Base-by-base conservation (phyloP, 2,888 invertebrate species). In the Lasioglossum lativentre region DNA sequence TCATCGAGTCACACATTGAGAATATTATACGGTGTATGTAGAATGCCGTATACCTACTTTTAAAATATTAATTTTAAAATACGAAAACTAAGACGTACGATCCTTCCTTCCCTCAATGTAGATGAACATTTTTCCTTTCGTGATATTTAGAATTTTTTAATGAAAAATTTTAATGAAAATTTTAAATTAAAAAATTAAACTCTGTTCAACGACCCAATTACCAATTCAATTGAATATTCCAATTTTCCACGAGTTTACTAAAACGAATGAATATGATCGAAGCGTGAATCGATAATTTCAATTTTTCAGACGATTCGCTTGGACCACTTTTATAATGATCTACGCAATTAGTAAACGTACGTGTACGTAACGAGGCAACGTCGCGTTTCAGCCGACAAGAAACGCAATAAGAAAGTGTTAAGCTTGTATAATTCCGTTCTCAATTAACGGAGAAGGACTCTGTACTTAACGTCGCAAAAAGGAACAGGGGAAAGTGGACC, bases 401-500 rank as follows among this genome's bases (percentile, higher is more conserved):
- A n/a, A 38, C 23, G 40, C 40, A 38, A 70, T 40, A 70, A 40
- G 68, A 74, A 73, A 42, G n/a, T 52, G 78, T 68, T 78, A 40
- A 27, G 34, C n/a, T 23, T 23, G 40, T n/a, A 70, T 40, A 40
- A 70, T 70, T 70, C 40, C n/a, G 70, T 70, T n/a, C 38, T 40
- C 40, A 70, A 40, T 70, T 70, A 70, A 70, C 70, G 23, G 14
- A 70, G 40, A 70, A 70, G n/a, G 70, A 70, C n/a, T 71, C 40
- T 27, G 56, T 30, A 40, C 38, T 63, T n/a, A 63, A 52, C 34
- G 38, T 42, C 72, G 78, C 70, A 70, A 78, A 82, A 78, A 42
- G 56, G 73, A 71, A 23, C 34, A 71, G 34, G 19, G 30, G 38
- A 71, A 71, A 73, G 78, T 34, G 38, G 75, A 71, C 82, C 77